Base-by-base conservation (phyloP, 2,888 invertebrate species). In the Sesamia inferens region DNA sequence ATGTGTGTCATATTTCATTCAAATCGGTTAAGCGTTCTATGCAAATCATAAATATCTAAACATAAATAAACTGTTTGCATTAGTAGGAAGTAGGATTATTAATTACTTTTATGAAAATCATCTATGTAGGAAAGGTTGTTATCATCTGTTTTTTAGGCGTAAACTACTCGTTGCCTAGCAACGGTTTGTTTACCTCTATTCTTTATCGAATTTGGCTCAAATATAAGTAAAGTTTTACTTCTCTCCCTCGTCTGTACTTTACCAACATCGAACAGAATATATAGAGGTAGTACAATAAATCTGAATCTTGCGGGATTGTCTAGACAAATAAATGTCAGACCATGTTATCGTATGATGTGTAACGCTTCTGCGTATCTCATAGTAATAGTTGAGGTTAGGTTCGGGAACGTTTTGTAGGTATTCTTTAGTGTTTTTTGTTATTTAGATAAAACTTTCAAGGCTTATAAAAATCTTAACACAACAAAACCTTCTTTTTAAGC, bases 281-380 rank as follows among this genome's bases (percentile, higher is more conserved):
- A 76, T 74, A 24, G 68, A n/a, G 39, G 66, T 6, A 63, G 59
- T 31, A 71, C 83, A 48, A 87, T 87, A 85, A 87, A 85, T 87
- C 85, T 83, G 74, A 81, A 85, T 85, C 81, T 78, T 65, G 71
- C 11, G 73, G 79, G 67, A 81, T 85, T 71, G 84, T 87, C 87
- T 87, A 85, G 85, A 87, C 87, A 79, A 67, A 85, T 85, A 85
- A 83, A 83, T 67, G 85, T 83, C 87, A 64, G 55, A 42, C 42
- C 55, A 75, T 24, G 72, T 79, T 83, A 83, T 83, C 73, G 70
- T 61, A 73, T 76, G 72, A 74, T 72, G 58, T 71, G 64, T 62
- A 66, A 71, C 63, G 54, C 69, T 42, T 16, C 24, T 62, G 13
- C 57, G 51, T 75, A 71, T 78, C 67, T 61, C 51, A 72, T 64